Evolutionary conservation across 2,797 vertebrate genomes (phyloP).

Genomic region (Anabacerthia variegaticeps): DNA sequence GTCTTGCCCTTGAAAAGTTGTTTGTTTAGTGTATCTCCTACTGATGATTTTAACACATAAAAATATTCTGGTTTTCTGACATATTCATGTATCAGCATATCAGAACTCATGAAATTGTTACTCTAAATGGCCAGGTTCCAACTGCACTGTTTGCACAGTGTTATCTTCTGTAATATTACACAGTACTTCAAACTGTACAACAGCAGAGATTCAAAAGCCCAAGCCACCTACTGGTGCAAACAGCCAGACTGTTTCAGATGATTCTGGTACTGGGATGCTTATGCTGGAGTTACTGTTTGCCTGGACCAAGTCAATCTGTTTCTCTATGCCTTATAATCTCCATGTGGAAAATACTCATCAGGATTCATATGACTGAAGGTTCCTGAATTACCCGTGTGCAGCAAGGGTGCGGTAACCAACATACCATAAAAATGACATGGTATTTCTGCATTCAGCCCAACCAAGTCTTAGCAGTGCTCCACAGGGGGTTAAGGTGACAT

Average conservation of each 20-base stretch:
- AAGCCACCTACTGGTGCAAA: background rate
- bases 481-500: background rate
- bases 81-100: background rate
- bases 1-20: constrained; percentile 15
- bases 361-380: background rate
- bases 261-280: background rate
- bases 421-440: background rate
- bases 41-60: background rate
- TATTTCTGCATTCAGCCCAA: background rate
- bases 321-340: background rate
- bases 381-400: background rate
- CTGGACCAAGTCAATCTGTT: background rate
- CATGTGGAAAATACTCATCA: background rate
- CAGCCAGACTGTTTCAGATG: background rate
- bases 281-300: background rate
- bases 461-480: background rate
- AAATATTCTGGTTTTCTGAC: background rate
- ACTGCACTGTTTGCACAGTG: background rate
- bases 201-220: background rate
- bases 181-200: background rate
- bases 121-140: background rate
- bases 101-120: background rate
- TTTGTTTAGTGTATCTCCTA: background rate
- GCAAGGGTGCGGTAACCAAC: background rate
- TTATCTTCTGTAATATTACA: background rate